Evolutionary conservation across 2,113 vertebrate species (phyloP).

Genomic region (Todiramphus saurophagus): DNA sequence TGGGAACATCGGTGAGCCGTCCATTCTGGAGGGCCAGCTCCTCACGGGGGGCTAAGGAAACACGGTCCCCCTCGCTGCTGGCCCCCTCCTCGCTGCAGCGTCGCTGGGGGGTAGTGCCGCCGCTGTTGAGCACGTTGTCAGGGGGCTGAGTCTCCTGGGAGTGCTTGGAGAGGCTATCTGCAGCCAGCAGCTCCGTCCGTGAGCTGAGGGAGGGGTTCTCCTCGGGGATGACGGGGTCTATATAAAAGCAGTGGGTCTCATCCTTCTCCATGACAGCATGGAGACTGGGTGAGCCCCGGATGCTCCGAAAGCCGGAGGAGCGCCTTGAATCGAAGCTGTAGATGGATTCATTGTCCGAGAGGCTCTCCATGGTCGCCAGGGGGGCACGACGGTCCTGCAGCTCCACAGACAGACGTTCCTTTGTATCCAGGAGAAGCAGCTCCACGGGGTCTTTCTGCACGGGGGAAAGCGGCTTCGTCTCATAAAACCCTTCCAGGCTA

Average conservation of each 20-base stretch:
- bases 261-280: slow-evolving; percentile 87
- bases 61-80: slow-evolving; percentile 32
- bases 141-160: slow-evolving; percentile 82
- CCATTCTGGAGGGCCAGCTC: slow-evolving; percentile 84
- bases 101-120: slow-evolving; percentile 73
- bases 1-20: slow-evolving; percentile 83
- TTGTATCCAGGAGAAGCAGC: slow-evolving; percentile 90
- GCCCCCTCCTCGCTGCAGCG: slow-evolving; percentile 62
- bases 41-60: slow-evolving; percentile 61
- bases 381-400: slow-evolving; percentile 92
- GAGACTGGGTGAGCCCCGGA: slow-evolving; percentile 93
- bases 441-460: slow-evolving; percentile 84
- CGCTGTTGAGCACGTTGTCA: slow-evolving; percentile 68
- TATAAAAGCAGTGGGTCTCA: slow-evolving; percentile 85
- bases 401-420: slow-evolving; percentile 90
- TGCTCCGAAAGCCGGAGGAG: slow-evolving; percentile 89
- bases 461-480: slow-evolving; percentile 83
- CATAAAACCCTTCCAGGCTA: slow-evolving; percentile 93
- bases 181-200: slow-evolving; percentile 92
- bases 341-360: slow-evolving; percentile 94
- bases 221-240: slow-evolving; percentile 92
- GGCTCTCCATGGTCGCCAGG: slow-evolving; percentile 95
- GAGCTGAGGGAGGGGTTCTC: slow-evolving; percentile 98
- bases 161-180: slow-evolving; percentile 88
- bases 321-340: slow-evolving; percentile 97